Conservation (phyloP, 92 coral and sea anemone genomes). For the Zoanthus sociatus region DNA sequence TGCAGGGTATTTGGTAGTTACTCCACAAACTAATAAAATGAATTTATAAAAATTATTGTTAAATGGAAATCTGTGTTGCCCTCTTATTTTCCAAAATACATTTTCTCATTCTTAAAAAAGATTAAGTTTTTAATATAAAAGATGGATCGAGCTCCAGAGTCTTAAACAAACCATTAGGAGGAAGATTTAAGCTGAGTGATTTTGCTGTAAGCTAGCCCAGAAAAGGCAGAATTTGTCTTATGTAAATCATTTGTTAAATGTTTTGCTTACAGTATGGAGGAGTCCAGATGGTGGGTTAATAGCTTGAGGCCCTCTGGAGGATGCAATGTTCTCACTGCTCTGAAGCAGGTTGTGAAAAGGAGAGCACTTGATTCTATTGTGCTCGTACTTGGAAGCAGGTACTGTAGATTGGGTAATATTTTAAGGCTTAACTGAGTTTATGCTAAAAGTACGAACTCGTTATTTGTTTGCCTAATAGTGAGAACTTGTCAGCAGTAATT, state of each 20-base stretch:
- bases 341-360: conserved; percentile 93
- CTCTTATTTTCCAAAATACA: no score
- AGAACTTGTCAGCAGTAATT: no score
- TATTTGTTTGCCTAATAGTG: no score
- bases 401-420: neutral
- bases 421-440: no score
- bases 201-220: neutral
- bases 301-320: conserved; percentile 88
- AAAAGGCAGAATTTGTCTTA: neutral
- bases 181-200: neutral
- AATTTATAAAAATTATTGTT: no score
- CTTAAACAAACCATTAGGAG: no score
- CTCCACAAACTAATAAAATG: no score
- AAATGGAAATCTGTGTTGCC: no score
- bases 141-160: neutral
- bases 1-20: no score
- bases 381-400: conserved; percentile 97
- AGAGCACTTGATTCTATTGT: conserved; percentile 90
- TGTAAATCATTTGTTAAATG: neutral
- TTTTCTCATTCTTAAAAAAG: no score
- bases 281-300: conserved; percentile 89
- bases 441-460: no score
- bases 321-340: conserved; percentile 89
- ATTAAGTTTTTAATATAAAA: no score
- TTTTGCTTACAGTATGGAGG: conserved; percentile 71